Base-by-base conservation (phyloP, 2,888 invertebrate species). In the Autographa gamma region DNA sequence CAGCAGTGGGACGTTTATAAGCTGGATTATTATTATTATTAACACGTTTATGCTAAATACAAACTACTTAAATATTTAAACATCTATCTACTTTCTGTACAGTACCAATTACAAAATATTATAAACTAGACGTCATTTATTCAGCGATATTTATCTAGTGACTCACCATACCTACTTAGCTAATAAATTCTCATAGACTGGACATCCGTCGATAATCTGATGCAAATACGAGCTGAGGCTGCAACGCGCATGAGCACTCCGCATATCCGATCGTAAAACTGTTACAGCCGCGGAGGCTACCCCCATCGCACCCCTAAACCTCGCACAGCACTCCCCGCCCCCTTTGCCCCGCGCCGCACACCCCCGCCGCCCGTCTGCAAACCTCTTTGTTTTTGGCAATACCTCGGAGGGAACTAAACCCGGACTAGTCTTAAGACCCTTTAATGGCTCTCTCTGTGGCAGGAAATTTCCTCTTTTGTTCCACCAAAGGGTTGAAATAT, bases 231-330 rank as follows among this genome's bases (percentile, higher is more conserved):
- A 90, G 89, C 84, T 84, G 85, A 85, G 82, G 82, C 81, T 93
- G 93, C 93, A 93, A 19, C 86, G 93, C 95, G 95, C 95, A 94
- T 94, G 95, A 92, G 94, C 94, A 91, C 88, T 89, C 86, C 89
- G 90, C 87, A 91, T 92, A 93, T 92, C 93, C 92, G 92, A 91
- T 94, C 95, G 93, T 95, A 95, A 95, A 95, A 94, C 90, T 90
- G 93, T 93, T 91, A 94, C 93, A 91, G 87, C 92, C 90, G 62
- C 84, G 84, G 79, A 82, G 84, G 87, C 86, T 83, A 87, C 87
- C 86, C 87, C 83, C 73, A 69, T 82, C 77, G 63, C 72, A 78
- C 84, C 83, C 84, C 82, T 74, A 74, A 72, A 73, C 68, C 73
- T 63, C 64, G 66, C 79, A 48, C 14, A 16, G 5, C 5, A 9